These are phyloP conservation scores for Pelobates fuscus DNA, from an alignment of 2,113 vertebrate species.

Conservation along the genomic window DNA sequence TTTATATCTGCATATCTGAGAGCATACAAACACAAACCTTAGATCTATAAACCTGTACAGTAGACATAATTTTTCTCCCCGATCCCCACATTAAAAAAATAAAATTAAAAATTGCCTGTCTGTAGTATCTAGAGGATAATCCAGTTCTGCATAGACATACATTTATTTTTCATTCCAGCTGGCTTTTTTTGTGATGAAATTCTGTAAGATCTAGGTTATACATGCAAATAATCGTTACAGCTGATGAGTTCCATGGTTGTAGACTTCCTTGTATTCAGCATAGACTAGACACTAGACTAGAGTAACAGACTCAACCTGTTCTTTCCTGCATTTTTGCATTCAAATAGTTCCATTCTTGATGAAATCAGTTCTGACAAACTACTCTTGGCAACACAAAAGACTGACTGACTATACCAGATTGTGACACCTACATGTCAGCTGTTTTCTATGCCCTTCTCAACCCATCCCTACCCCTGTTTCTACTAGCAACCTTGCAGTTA, in stretches of 20 bases:
- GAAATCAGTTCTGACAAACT: slow-evolving; percentile 18
- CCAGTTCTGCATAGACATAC: too few species aligned
- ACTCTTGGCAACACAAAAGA: slow-evolving; percentile 36
- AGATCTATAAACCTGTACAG: too few species aligned
- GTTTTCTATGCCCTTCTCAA: slow-evolving; percentile 19
- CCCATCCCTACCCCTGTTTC: slow-evolving; percentile 37
- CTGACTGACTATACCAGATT: slow-evolving; percentile 47
- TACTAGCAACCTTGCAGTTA: slow-evolving; percentile 39
- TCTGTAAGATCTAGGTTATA: not conserved
- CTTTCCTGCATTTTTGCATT: slow-evolving; percentile 10
- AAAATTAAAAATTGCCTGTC: too few species aligned
- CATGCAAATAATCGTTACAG: slow-evolving; percentile 11
- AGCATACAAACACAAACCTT: too few species aligned
- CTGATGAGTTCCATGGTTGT: not conserved
- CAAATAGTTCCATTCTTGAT: slow-evolving; percentile 8
- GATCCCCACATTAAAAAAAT: too few species aligned
- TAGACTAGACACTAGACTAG: too few species aligned
- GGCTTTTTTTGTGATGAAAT: too few species aligned
- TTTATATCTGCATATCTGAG: too few species aligned
- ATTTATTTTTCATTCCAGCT: too few species aligned
- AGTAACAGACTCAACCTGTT: slow-evolving; percentile 35
- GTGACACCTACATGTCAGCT: slow-evolving; percentile 50
- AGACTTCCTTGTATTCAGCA: slow-evolving; percentile 1
- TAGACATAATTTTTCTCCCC: too few species aligned
- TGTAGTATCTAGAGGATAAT: too few species aligned